These are phyloP conservation scores for Choristoneura fumiferana DNA, from an alignment of 1,140 invertebrate genomes.

Conservation along the genomic window DNA sequence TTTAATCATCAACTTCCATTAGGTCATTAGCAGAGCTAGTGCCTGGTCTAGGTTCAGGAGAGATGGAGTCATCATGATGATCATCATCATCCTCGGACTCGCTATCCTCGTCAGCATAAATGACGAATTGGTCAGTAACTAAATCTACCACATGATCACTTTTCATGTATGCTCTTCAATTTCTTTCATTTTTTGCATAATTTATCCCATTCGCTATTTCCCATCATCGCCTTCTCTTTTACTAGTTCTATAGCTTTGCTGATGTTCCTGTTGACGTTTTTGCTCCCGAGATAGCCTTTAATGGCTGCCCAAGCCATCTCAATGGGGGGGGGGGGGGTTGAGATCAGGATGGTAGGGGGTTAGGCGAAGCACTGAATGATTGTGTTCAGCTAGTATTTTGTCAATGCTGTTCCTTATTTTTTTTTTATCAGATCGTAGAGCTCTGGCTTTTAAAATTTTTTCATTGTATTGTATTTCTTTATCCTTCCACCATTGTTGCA, in stretches of 20 bases:
- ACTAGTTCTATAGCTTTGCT: constrained; percentile 20
- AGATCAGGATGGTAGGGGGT: constrained; percentile 26
- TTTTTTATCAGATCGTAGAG: constrained; percentile 24
- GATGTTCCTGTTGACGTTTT: constrained; percentile 25
- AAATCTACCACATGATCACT: constrained; percentile 25
- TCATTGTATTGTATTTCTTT: constrained; percentile 21
- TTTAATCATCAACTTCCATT: too few relatives aligned
- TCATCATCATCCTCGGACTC: too few relatives aligned
- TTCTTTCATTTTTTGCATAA: constrained; percentile 25
- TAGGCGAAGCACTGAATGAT: constrained; percentile 22
- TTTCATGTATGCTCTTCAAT: constrained; percentile 24
- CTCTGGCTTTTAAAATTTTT: constrained; percentile 22
- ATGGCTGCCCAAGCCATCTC: constrained; percentile 25
- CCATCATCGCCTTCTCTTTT: constrained; percentile 23
- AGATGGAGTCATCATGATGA: too few relatives aligned
- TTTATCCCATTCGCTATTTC: constrained; percentile 12
- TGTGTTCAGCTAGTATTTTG: constrained; percentile 20
- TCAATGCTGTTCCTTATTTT: constrained; percentile 28
- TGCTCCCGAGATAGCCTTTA: constrained; percentile 23
- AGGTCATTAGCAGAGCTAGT: too few relatives aligned
- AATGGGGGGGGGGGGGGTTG: constrained; percentile 25
- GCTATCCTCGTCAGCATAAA: constrained; percentile 22
- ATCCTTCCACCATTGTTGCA: constrained; percentile 25
- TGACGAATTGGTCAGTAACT: constrained; percentile 28
- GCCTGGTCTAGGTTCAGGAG: too few relatives aligned